Base-by-base conservation (phyloP, 2,888 invertebrate genomes). In the Sussaba pulchella region DNA sequence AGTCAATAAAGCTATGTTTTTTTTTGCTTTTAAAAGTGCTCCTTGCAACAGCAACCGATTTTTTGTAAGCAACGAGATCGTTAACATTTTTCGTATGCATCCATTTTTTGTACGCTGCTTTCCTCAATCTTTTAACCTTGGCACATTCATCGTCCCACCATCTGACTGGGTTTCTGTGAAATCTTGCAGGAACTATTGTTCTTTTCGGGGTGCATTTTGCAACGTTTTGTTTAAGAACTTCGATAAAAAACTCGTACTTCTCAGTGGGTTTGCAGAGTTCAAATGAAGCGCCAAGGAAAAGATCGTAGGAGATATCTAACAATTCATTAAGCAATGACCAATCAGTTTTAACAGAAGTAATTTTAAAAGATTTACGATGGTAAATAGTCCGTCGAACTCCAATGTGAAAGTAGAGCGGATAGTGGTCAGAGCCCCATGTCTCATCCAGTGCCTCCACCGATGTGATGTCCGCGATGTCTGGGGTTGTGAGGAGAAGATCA, bases 131-230 rank as follows among this genome's bases (percentile, higher is more conserved):
- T 61, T 75, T 78, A 1, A 69, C 36, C 31, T 45, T 77, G 10
- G 71, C 63, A 61, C 83, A 81, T 14, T 82, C 80, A 1, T 31
- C 47, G 43, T 84, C 79, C 83, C 83, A 83, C 82, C 84, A 83
- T 8, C 41, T 45, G 0, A 75, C 78, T n/a, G 81, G 82, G 21
- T 84, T 84, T 17, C 47, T 41, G 31, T 57, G 77, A 2, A 31
- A 43, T 10, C 39, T 26, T 6, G 31, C 41, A 14, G 43, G 54
- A 2, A 70, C 57, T 36, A 10, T 57, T 63, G 9, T 67, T 0
- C 19, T 67, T 43, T 19, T 43, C 0, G 78, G 77, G 3, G 77
- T 80, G 39, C 24, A 57, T 9, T 73, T 47, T 14, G 31, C n/a
- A 9, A 66, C 59, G 4, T 14, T 9, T 19, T 47, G 6, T 36